Evolutionary conservation across 2,113 vertebrate species (phyloP), one percentile per base, ranked within the genome.

Genomic region (Symphodus melops): DNA sequence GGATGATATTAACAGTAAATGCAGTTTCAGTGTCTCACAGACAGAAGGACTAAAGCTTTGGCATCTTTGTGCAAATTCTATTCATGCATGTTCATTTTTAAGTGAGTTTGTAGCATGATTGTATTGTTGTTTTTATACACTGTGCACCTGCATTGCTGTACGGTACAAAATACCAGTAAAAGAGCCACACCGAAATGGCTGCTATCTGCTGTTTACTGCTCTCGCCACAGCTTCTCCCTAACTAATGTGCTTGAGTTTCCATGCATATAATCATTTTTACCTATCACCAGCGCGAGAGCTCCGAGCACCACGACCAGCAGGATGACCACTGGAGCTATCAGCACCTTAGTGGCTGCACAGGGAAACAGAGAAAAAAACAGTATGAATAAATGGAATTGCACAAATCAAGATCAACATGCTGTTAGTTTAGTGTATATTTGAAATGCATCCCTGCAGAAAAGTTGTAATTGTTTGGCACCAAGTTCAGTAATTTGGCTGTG

Each of bases 241-340:
- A 68, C 54, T 37, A 59, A 60, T 55, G 42, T 53, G 36, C 46
- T n/a, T 13, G 71, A 51, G 73, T 61, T 55, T 54, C 57, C 42
- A 68, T 56, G 74, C 39, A 60, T 48, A 25, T 68, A 60, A 62
- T 55, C 69, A 23, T 56, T 59, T 25, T 97, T 96, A 99, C 98
- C 97, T 92, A 98, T 94, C 82, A 99, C 96, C 90, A 98, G 92
- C 57, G 96, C 96, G 84, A 99, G 89, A 12, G 96, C 95, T 93
- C 97, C 98, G 57, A 98, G 86, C 84, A 96, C 96, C 92, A 98
- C 91, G 84, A 96, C 96, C 89, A 99, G 92, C 79, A 98, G 92
- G 85, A 98, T 79, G 91, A 97, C 95, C 86, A 97, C 73, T 28
- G 97, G 98, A 62, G 97, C 96, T 79, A 99, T 91, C 70, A 98